These are phyloP conservation scores for Gobiocypris rarus DNA, from an alignment of 2,113 vertebrate species.

Conservation along the genomic window DNA sequence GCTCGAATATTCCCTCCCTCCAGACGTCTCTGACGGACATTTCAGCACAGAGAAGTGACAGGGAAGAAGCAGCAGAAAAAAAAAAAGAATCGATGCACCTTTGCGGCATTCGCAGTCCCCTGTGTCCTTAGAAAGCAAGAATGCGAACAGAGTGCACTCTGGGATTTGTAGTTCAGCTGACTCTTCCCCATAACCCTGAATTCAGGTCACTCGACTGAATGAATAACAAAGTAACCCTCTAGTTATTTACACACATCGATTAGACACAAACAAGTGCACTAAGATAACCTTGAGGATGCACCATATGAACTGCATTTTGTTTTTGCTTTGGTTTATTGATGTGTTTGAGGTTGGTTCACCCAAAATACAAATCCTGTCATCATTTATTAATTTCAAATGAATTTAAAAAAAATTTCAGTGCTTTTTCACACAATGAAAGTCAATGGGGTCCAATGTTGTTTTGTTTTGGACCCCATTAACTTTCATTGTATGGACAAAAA, in stretches of 20 bases:
- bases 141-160: constrained; percentile 19
- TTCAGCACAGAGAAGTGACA: constrained; percentile 23
- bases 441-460: background rate
- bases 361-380: constrained; percentile 21
- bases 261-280: too few relatives aligned
- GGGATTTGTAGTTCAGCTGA: constrained; percentile 44
- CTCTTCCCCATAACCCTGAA: constrained; percentile 2
- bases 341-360: constrained; percentile 8
- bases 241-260: background rate
- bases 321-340: background rate
- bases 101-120: constrained; percentile 12
- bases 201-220: constrained; percentile 31
- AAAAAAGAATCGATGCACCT: constrained; percentile 46
- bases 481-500: background rate
- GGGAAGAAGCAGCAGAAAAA: background rate
- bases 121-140: background rate
- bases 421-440: background rate
- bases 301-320: background rate
- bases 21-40: constrained; percentile 28
- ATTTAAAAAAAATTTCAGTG: too few relatives aligned
- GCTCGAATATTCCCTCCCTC: constrained; percentile 23
- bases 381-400: background rate
- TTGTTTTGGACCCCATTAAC: background rate
- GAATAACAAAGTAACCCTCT: background rate
- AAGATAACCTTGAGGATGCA: constrained; percentile 8